Evolutionary conservation across 2,888 invertebrate species (phyloP).

Genomic region (Tiliacea citrago): DNA sequence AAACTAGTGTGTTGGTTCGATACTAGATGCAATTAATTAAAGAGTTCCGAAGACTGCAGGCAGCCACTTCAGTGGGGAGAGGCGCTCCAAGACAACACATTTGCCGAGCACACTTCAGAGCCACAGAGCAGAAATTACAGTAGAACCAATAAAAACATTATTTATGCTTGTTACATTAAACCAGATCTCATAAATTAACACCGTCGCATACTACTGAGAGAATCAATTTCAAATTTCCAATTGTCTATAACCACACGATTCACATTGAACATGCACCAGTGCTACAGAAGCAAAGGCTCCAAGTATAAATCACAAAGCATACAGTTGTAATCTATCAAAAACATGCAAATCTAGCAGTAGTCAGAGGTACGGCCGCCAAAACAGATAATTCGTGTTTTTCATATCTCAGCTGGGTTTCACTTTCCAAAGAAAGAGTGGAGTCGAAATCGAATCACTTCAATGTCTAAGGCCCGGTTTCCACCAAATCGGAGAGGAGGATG

Average conservation of each 20-base stretch:
- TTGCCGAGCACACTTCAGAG: conserved; percentile 14
- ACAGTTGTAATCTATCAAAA: not conserved
- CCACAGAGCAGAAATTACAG: conserved; percentile 21
- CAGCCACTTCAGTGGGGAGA: conserved; percentile 36
- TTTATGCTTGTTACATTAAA: conserved; percentile 1
- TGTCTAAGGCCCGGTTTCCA: no score
- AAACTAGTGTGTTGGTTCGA: conserved; percentile 40
- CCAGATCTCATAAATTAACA: not conserved
- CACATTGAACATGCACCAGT: not conserved
- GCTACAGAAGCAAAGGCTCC: not conserved
- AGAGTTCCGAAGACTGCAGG: conserved; percentile 44
- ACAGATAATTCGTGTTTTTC: not conserved
- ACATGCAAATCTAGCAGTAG: not conserved
- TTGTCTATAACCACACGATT: not conserved
- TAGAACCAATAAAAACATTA: not conserved
- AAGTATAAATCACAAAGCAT: not conserved
- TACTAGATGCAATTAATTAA: conserved; percentile 58
- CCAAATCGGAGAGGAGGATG: no score
- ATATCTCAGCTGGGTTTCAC: not conserved
- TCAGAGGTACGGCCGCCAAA: not conserved
- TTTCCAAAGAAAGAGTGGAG: not conserved
- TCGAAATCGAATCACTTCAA: conserved; percentile 2
- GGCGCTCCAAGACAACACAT: conserved; percentile 31
- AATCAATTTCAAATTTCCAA: not conserved
- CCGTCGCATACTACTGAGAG: no score